Evolutionary conservation across 2,888 invertebrate genomes (phyloP).

Genomic region (Conchocele bisecta): DNA sequence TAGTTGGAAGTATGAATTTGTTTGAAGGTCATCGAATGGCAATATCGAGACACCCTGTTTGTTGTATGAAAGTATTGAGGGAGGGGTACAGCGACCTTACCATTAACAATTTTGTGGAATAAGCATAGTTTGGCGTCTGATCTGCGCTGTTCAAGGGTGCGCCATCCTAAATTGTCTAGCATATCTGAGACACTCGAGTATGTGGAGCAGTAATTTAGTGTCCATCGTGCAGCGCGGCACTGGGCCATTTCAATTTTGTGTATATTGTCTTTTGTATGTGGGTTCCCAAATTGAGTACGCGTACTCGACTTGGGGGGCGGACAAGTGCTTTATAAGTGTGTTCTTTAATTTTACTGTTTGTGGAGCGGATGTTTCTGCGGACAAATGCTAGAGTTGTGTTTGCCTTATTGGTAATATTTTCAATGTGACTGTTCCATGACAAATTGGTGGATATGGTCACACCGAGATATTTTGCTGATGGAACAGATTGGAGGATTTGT

Average conservation of each 20-base stretch:
- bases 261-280: too few species aligned
- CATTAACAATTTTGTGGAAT: not conserved
- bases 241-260: constrained; percentile 4
- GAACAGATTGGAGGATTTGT: not conserved
- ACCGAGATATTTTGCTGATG: not conserved
- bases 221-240: not conserved
- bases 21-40: not conserved
- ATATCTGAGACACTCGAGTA: not conserved
- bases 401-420: not conserved
- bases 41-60: not conserved
- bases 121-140: not conserved
- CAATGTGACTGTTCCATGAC: not conserved
- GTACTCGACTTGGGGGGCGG: not conserved
- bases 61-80: not conserved
- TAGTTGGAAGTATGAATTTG: not conserved
- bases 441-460: not conserved
- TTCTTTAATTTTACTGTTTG: not conserved
- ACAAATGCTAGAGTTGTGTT: not conserved
- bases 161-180: not conserved
- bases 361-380: not conserved
- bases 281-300: not conserved
- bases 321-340: too few species aligned
- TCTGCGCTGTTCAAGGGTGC: not conserved
- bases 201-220: not conserved
- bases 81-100: not conserved